A percentile compares a stretch with the other conserved stretches of the same genome.
Evolutionary conservation across 2,113 vertebrate genomes (phyloP).

Genomic region (Rhineura floridana): DNA sequence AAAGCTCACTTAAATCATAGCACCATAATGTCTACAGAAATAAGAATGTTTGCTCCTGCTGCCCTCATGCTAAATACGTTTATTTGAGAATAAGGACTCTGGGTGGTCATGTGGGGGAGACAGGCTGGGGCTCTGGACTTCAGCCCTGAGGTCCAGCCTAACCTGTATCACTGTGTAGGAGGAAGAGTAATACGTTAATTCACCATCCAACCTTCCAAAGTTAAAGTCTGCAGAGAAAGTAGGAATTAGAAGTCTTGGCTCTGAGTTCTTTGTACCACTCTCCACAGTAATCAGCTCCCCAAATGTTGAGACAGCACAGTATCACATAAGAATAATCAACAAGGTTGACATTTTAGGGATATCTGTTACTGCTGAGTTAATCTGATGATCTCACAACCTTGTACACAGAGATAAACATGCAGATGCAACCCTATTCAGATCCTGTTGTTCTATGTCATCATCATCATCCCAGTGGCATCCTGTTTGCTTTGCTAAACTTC

Average conservation of each 20-base stretch:
- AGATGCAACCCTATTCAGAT: too few relatives aligned
- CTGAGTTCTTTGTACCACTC: neutral
- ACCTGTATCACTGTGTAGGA: too few relatives aligned
- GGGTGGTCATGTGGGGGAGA: too few relatives aligned
- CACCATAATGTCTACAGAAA: too few relatives aligned
- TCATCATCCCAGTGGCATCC: neutral
- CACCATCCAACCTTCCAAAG: neutral
- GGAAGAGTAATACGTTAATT: neutral
- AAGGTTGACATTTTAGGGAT: neutral
- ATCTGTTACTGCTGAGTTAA: constrained; percentile 5
- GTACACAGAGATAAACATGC: neutral
- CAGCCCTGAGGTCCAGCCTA: too few relatives aligned
- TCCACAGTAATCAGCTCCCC: neutral
- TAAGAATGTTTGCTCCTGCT: too few relatives aligned
- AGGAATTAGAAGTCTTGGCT: neutral
- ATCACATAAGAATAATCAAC: neutral
- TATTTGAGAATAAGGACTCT: too few relatives aligned
- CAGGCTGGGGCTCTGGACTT: too few relatives aligned
- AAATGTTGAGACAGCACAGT: neutral
- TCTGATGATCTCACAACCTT: neutral
- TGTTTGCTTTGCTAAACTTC: neutral
- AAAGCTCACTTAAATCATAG: too few relatives aligned
- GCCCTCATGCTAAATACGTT: too few relatives aligned
- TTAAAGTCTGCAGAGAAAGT: neutral
- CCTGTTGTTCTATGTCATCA: neutral